phyloP scores from a whole-genome alignment of 2,797 vertebrate genomes.

The Gadopsis bispinosus region DNA sequence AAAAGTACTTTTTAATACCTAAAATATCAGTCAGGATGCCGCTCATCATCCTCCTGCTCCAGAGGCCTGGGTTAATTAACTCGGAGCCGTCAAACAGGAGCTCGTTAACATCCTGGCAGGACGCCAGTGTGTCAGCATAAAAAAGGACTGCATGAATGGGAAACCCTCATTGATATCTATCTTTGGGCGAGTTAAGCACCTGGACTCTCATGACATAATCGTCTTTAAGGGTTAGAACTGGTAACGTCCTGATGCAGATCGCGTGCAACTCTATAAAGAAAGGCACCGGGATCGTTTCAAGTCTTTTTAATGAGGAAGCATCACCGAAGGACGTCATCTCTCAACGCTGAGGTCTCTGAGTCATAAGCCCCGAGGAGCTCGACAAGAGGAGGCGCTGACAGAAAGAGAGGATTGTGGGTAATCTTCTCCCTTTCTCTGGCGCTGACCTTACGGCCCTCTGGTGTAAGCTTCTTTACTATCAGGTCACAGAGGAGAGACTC shows the following conservation, averaged over 20 bases:
- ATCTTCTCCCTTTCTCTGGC: slow-evolving; percentile 52
- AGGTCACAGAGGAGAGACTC: slow-evolving; percentile 1
- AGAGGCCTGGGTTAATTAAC: slow-evolving; percentile 23
- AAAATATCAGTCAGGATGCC: background rate
- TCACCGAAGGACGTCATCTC: background rate
- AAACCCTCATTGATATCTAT: slow-evolving; percentile 53
- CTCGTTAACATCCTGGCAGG: slow-evolving; percentile 12
- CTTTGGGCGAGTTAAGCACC: slow-evolving; percentile 55
- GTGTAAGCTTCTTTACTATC: slow-evolving; percentile 66
- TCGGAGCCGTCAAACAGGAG: slow-evolving; percentile 24
- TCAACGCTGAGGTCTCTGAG: background rate
- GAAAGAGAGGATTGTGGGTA: slow-evolving; percentile 37
- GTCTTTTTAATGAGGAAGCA: background rate
- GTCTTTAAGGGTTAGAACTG: slow-evolving; percentile 56
- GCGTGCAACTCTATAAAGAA: background rate
- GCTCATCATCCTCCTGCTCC: background rate
- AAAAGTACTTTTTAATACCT: background rate
- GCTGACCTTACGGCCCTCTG: slow-evolving; percentile 32
- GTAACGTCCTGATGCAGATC: slow-evolving; percentile 37
- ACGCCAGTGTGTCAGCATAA: background rate
- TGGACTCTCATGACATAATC: slow-evolving; percentile 64
- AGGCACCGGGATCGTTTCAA: no score
- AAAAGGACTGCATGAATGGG: slow-evolving; percentile 37
- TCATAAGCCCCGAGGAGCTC: background rate
- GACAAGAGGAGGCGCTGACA: background rate